These are phyloP conservation scores for Phalera bucephala DNA, from an alignment of 2,888 invertebrate species.

Conservation along the genomic window DNA sequence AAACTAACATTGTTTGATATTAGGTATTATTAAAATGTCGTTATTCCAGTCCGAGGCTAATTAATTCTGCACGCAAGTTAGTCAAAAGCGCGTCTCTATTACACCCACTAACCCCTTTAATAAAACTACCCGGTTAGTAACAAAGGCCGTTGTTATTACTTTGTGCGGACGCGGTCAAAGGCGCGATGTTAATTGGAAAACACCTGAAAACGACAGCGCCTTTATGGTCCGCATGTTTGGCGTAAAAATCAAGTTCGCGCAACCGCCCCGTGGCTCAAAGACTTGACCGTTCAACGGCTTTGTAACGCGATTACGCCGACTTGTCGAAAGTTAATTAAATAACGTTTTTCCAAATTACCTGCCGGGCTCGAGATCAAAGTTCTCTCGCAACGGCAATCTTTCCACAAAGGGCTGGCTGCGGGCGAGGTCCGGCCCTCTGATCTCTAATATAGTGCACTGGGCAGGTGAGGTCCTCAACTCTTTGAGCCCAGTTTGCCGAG, in stretches of 20 bases:
- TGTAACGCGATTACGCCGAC: slow-evolving; percentile 80
- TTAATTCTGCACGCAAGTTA: slow-evolving; percentile 21
- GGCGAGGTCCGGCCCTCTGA: slow-evolving; percentile 65
- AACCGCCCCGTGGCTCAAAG: slow-evolving; percentile 60
- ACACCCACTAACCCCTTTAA: slow-evolving; percentile 54
- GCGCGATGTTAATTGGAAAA: slow-evolving; percentile 79
- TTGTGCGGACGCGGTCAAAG: slow-evolving; percentile 74
- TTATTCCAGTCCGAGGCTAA: slow-evolving; percentile 14
- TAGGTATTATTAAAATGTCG: no score
- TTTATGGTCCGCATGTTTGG: slow-evolving; percentile 72
- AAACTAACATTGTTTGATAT: no score
- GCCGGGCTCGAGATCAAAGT: slow-evolving; percentile 75
- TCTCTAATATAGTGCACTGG: slow-evolving; percentile 55
- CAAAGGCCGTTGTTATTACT: slow-evolving; percentile 62
- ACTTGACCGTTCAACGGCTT: slow-evolving; percentile 77
- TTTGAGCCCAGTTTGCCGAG: slow-evolving; percentile 33
- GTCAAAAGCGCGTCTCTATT: slow-evolving; percentile 50
- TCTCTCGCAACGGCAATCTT: slow-evolving; percentile 60
- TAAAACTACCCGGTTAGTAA: slow-evolving; percentile 65
- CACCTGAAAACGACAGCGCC: slow-evolving; percentile 80
- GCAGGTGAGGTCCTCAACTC: slow-evolving; percentile 65
- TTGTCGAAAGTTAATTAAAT: slow-evolving; percentile 83
- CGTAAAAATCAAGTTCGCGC: slow-evolving; percentile 77
- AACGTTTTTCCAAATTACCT: slow-evolving; percentile 82
- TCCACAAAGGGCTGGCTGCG: slow-evolving; percentile 73